These are phyloP conservation scores for Nebria salina DNA, from an alignment of 2,888 invertebrate genomes.

Conservation along the genomic window DNA sequence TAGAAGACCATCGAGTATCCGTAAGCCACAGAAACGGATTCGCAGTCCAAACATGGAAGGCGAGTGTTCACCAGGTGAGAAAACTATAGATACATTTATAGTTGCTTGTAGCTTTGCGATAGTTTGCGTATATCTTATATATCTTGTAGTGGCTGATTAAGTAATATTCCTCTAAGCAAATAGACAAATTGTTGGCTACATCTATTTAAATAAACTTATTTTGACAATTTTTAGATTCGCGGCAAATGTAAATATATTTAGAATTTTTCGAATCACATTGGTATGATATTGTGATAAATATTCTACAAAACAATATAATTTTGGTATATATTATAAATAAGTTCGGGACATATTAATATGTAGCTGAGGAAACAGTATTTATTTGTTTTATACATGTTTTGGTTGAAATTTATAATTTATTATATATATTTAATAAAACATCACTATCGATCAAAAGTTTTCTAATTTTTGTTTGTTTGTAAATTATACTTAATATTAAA, in stretches of 20 bases:
- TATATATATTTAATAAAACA: not conserved
- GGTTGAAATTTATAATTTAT: not conserved
- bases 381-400: not conserved
- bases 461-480: not conserved
- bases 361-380: not conserved
- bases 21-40: slow-evolving; percentile 58
- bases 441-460: not conserved
- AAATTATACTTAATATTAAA: not conserved
- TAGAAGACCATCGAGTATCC: slow-evolving; percentile 56
- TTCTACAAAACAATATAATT: not conserved
- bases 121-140: not conserved
- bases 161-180: not conserved
- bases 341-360: not conserved
- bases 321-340: not conserved
- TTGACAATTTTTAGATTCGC: too few species aligned
- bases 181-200: too few species aligned
- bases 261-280: not conserved
- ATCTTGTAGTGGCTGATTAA: not conserved
- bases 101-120: slow-evolving; percentile 4
- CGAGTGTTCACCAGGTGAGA: slow-evolving; percentile 59
- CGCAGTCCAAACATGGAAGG: slow-evolving; percentile 59
- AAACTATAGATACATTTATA: slow-evolving; percentile 7
- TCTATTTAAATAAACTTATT: too few species aligned
- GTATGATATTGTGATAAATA: not conserved
- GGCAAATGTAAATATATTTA: too few species aligned